A percentile compares a stretch with the other conserved stretches of the same genome.
Conservation (phyloP, 2,888 invertebrate species). For the Nematopogon swammerdamellus region DNA sequence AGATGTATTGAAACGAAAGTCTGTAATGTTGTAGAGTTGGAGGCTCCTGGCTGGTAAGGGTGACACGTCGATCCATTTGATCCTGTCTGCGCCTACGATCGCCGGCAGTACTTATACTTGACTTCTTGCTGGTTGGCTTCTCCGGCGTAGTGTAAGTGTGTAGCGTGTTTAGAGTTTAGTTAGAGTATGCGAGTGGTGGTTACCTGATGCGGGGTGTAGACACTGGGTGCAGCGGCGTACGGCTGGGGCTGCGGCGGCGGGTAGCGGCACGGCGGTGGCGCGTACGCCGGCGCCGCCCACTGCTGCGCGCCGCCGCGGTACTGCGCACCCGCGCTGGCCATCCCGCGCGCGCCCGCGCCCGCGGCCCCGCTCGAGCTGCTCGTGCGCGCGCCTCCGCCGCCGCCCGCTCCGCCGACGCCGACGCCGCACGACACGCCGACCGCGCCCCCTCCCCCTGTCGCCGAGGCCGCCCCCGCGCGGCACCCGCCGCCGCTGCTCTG, state of each 20-base stretch:
- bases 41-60: no score
- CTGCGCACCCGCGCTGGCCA: slow-evolving; percentile 55
- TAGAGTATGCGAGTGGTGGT: not conserved
- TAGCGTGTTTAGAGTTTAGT: no score
- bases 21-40: no score
- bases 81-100: no score
- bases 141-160: no score
- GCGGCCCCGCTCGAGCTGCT: slow-evolving; percentile 47
- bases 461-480: slow-evolving; percentile 37
- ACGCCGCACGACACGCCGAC: slow-evolving; percentile 29
- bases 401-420: slow-evolving; percentile 32
- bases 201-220: slow-evolving; percentile 47
- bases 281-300: slow-evolving; percentile 50
- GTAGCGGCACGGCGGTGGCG: slow-evolving; percentile 52
- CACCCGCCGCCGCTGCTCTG: slow-evolving; percentile 32
- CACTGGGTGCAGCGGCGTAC: slow-evolving; percentile 41
- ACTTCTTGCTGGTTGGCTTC: no score
- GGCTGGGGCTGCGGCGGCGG: slow-evolving; percentile 49
- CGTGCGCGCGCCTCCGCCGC: no score
- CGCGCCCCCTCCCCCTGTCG: slow-evolving; percentile 33
- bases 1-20: no score
- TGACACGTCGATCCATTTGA: no score
- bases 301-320: slow-evolving; percentile 49
- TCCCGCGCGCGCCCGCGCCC: slow-evolving; percentile 50
- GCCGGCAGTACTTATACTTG: no score